Percentiles rank a stretch among this genome's conserved stretches.
phyloP scores from a whole-genome alignment of 2,888 invertebrate species.

The Latrodectus hesperus region DNA sequence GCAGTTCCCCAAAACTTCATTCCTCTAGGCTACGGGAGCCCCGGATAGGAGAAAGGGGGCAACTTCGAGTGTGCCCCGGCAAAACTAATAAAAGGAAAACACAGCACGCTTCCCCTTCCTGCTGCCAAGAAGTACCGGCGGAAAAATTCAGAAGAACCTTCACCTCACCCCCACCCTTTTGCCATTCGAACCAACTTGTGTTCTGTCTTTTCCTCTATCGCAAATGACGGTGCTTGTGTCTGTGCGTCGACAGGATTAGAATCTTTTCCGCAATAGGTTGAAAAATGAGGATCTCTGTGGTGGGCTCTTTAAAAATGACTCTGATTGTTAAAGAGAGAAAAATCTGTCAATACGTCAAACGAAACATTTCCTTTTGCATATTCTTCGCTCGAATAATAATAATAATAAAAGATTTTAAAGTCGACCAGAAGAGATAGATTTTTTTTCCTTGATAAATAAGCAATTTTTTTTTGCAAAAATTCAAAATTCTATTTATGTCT shows the following conservation, averaged over 20 bases:
- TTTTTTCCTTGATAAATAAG: too few species aligned
- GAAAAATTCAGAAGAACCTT: conserved; percentile 23
- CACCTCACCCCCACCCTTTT: background rate
- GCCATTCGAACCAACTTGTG: too few species aligned
- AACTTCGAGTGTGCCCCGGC: conserved; percentile 62
- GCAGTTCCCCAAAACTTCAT: conserved; percentile 39
- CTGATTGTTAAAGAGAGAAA: background rate
- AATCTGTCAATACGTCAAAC: conserved; percentile 10
- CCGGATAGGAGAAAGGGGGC: conserved; percentile 24
- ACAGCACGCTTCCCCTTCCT: conserved; percentile 19
- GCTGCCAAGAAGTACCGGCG: conserved; percentile 4
- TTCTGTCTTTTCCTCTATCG: background rate
- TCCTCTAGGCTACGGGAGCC: conserved; percentile 51
- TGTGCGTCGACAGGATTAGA: conserved; percentile 31
- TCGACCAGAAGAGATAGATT: too few species aligned
- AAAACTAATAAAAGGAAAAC: conserved; percentile 66
- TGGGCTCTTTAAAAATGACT: conserved; percentile 1
- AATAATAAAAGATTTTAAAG: too few species aligned
- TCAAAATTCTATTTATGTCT: too few species aligned
- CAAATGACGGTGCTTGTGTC: conserved; percentile 21
- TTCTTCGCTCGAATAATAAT: too few species aligned
- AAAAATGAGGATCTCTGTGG: background rate
- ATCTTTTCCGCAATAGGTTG: conserved; percentile 16
- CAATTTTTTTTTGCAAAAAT: too few species aligned
- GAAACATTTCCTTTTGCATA: background rate